Evolutionary conservation across 2,888 invertebrate species (phyloP).

Genomic region (Xylocampa areola): DNA sequence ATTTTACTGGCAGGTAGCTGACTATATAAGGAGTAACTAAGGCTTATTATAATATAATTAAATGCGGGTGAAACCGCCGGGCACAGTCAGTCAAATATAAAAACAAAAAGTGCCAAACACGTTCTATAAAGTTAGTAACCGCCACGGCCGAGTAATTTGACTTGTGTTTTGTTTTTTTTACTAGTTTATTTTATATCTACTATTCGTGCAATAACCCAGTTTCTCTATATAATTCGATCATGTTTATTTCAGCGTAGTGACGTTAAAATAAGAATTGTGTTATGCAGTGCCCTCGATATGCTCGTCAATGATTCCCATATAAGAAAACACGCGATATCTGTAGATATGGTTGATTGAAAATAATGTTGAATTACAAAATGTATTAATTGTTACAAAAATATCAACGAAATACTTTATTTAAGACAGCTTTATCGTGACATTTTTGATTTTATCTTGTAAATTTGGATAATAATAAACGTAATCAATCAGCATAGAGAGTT

Average conservation of each 20-base stretch:
- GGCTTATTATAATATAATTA: no score
- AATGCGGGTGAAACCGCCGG: no score
- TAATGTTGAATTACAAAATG: no score
- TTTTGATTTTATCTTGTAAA: no score
- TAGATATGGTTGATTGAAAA: background rate
- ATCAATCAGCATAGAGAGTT: no score
- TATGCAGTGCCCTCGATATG: conserved; percentile 19
- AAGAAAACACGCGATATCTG: conserved; percentile 18
- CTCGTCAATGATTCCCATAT: conserved; percentile 7
- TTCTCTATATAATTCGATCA: conserved; percentile 19
- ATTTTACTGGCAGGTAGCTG: no score
- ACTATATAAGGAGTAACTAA: no score
- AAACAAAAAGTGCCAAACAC: background rate
- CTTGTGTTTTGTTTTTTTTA: conserved; percentile 12
- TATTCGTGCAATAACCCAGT: conserved; percentile 18
- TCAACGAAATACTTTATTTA: no score
- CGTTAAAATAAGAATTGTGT: conserved; percentile 7
- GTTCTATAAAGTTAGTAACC: background rate
- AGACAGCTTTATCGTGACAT: no score
- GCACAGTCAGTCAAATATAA: no score
- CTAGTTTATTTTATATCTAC: conserved; percentile 12
- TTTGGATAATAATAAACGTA: no score
- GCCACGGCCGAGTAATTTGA: conserved; percentile 17
- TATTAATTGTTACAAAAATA: no score
- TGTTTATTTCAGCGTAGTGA: conserved; percentile 9